Base-by-base conservation (phyloP, 2,888 invertebrate species). In the Pharmacophagus antenor region DNA sequence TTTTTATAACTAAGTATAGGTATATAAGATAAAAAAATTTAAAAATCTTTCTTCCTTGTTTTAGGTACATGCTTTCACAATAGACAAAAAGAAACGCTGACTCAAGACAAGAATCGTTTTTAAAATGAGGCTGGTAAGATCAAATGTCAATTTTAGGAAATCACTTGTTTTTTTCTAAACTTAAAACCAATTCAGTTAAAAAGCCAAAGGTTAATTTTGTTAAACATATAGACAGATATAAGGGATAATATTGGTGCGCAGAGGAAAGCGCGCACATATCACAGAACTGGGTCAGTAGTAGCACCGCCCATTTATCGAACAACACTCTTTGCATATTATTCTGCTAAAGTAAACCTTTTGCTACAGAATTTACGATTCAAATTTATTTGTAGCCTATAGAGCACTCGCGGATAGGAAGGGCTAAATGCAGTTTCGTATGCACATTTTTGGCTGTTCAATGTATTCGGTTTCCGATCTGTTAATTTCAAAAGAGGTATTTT, bases 241-340 rank as follows among this genome's bases (percentile, higher is more conserved):
- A 80, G 73, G 74, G 84, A 84, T 82, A 83, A 83, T 85, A 77
- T 81, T 68, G 69, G 75, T 89, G 90, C 90, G 89, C 89, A 85
- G 82, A 81, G 77, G 73, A 82, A 84, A 87, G 79, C 82, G 91
- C 91, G 90, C 90, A 89, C 83, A 86, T 83, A 80, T 83, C 80
- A 77, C 77, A 74, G 80, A 90, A 89, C 82, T 91, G 77, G 91
- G 91, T 91, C 89, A 90, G 88, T 90, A 90, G 91, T 87, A 70
- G 80, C 82, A 70, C 85, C 90, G 87, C 90, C 91, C 86, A 82
- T 88, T 87, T 91, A 91, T 91, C 80, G 91, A 91, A 82, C 89
- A 80, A 70, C 74, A 62, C 65, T 64, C 65, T 70, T 67, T 65
- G 63, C 69, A 65, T 70, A 66, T 66, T 70, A 71, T 76, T 76